Percentiles rank a stretch among this genome's conserved stretches.
phyloP scores from a whole-genome alignment of 2,888 invertebrate genomes.

The Vesta saturnalis region DNA sequence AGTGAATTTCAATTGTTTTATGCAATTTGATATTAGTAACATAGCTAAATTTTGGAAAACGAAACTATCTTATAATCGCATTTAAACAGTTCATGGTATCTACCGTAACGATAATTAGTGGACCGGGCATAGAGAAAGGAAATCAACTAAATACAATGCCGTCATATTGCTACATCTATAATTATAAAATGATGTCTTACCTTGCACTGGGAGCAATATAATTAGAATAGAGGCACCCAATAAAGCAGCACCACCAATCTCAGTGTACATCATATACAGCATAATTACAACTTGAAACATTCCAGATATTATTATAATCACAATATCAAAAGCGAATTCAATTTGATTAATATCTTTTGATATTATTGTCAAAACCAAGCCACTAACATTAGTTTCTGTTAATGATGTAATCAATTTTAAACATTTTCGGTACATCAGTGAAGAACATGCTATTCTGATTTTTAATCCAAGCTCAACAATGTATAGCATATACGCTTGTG shows the following conservation, averaged over 20 bases:
- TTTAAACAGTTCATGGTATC: no score
- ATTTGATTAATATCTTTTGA: constrained; percentile 89
- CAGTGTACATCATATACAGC: constrained; percentile 71
- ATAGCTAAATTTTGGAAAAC: no score
- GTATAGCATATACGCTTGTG: constrained; percentile 79
- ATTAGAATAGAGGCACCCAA: not conserved
- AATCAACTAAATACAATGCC: not conserved
- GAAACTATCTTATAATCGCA: no score
- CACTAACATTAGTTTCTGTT: constrained; percentile 82
- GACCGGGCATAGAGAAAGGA: no score
- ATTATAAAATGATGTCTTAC: no score
- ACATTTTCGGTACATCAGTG: constrained; percentile 78
- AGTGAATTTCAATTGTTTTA: no score
- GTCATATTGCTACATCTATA: constrained; percentile 2
- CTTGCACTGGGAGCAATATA: constrained; percentile 16
- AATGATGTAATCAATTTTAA: constrained; percentile 80
- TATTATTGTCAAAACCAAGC: constrained; percentile 61
- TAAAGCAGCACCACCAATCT: constrained; percentile 16
- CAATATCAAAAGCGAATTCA: constrained; percentile 81
- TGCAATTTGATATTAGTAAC: no score
- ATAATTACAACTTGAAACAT: constrained; percentile 78
- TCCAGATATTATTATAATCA: constrained; percentile 83
- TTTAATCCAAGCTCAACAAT: constrained; percentile 76
- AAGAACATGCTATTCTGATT: constrained; percentile 75
- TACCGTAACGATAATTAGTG: no score